Conservation (phyloP, 1,140 invertebrate genomes). For the Aricia agestis region DNA sequence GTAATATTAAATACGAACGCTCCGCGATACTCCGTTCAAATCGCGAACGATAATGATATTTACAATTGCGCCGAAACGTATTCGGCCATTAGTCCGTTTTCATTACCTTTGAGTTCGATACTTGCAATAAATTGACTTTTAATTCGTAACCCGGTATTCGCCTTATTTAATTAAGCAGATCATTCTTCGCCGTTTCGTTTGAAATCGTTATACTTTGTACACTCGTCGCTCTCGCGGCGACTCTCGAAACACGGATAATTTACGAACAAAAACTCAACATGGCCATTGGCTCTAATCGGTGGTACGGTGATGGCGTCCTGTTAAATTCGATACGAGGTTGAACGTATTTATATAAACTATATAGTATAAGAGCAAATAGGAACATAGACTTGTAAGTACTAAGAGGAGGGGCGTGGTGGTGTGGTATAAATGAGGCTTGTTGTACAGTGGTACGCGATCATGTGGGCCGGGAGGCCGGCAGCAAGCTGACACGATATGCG, state of each 20-base stretch:
- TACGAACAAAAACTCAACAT: slow-evolving; percentile 36
- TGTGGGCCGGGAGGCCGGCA: slow-evolving; percentile 74
- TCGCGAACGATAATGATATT: slow-evolving; percentile 3
- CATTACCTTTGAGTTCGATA: slow-evolving; percentile 8
- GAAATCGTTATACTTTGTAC: slow-evolving; percentile 2
- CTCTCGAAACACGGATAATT: neutral
- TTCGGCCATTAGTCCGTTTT: neutral
- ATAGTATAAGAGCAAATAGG: neutral
- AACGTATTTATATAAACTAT: neutral
- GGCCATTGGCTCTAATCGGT: slow-evolving; percentile 66
- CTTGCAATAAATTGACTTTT: slow-evolving; percentile 5
- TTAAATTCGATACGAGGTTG: neutral
- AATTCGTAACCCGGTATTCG: neutral
- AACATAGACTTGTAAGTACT: neutral
- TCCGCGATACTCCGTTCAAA: neutral
- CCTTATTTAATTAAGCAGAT: neutral
- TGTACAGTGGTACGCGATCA: slow-evolving; percentile 74
- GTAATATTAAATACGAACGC: slow-evolving; percentile 6
- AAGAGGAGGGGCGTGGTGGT: neutral
- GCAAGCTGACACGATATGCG: slow-evolving; percentile 77
- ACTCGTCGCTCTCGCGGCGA: neutral
- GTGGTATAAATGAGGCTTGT: slow-evolving; percentile 60
- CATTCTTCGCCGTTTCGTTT: neutral
- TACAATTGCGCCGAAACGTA: neutral
- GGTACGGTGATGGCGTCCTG: slow-evolving; percentile 44